Percentiles rank a stretch among this genome's conserved stretches.
phyloP scores from a whole-genome alignment of 1,140 invertebrate genomes.

The Diabrotica undecimpunctata region DNA sequence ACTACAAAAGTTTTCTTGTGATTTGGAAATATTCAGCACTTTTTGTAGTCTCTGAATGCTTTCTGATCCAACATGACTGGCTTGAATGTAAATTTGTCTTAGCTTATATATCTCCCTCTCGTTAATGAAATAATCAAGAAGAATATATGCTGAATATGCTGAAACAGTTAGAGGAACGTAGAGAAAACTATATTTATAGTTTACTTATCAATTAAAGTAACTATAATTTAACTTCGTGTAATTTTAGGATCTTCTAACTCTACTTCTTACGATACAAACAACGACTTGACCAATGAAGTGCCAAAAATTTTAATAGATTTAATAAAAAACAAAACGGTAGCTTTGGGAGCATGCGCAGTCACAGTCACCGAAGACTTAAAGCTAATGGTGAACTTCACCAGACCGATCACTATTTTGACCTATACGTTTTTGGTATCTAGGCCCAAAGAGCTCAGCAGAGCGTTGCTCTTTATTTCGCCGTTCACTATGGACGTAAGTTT shows the following conservation, averaged over 20 bases:
- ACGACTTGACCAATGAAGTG: constrained; percentile 40
- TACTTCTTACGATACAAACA: constrained; percentile 15
- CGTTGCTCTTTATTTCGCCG: constrained; percentile 78
- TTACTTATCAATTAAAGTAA: no score
- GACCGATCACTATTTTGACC: constrained; percentile 70
- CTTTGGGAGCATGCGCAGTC: constrained; percentile 70
- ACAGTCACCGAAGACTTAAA: constrained; percentile 63
- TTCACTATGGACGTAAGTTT: constrained; percentile 70
- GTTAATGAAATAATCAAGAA: no score
- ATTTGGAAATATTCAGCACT: no score
- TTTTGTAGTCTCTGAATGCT: no score
- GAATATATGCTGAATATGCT: no score
- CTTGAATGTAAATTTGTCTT: no score
- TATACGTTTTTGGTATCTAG: constrained; percentile 74
- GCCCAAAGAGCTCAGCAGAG: constrained; percentile 72
- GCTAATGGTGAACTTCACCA: constrained; percentile 71
- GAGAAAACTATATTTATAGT: no score
- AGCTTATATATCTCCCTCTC: no score
- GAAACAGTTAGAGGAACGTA: no score
- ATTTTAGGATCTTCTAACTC: neutral
- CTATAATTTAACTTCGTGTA: no score
- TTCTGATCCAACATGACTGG: no score
- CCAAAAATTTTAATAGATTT: constrained; percentile 48
- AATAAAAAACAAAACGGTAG: constrained; percentile 52
- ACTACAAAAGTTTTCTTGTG: neutral